These are phyloP conservation scores for Sarcophilus harrisii DNA, from an alignment of 2,797 vertebrate species.

Conservation along the genomic window DNA sequence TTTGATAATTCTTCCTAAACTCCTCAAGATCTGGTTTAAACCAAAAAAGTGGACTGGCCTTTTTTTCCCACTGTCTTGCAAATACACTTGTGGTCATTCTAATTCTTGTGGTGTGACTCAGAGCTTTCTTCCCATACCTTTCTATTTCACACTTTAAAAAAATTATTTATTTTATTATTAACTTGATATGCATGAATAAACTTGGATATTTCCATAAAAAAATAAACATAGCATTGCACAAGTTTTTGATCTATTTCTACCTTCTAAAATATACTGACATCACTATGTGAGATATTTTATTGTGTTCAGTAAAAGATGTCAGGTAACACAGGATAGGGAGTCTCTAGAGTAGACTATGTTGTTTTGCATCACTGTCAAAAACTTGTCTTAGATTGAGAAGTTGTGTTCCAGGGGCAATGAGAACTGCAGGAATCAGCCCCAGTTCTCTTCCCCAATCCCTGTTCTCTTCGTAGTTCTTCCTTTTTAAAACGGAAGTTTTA, in stretches of 20 bases:
- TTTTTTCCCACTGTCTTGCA: not conserved
- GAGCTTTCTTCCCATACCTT: not conserved
- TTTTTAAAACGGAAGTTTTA: constrained; percentile 3
- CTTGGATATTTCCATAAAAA: not conserved
- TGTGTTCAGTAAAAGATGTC: constrained; percentile 17
- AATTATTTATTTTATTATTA: not conserved
- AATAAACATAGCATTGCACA: not conserved
- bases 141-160: not conserved
- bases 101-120: not conserved
- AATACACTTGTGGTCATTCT: not conserved
- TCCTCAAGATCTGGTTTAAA: not conserved
- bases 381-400: not conserved
- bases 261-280: not conserved
- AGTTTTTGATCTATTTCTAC: not conserved
- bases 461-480: not conserved
- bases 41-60: not conserved
- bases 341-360: not conserved
- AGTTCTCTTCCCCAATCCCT: not conserved
- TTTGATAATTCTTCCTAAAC: not conserved
- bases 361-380: not conserved
- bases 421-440: not conserved
- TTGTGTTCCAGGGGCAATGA: not conserved
- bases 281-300: constrained; percentile 4
- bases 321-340: not conserved
- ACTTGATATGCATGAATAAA: not conserved